Conservation (phyloP, 2,113 vertebrate genomes). For the Otolemur garnettii region DNA sequence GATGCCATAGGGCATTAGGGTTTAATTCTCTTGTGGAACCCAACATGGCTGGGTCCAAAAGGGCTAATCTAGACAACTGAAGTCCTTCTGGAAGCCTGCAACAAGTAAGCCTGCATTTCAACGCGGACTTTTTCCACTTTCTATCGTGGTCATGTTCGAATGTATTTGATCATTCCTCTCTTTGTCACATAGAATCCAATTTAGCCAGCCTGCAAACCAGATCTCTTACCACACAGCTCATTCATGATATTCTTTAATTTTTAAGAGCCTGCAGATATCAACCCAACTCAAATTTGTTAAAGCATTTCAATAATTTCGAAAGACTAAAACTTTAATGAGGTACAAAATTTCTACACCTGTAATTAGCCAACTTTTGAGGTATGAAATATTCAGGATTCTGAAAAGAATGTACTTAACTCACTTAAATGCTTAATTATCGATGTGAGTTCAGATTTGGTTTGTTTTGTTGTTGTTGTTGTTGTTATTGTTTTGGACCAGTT, state of each 20-base stretch:
- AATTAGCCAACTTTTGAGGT: constrained; percentile 64
- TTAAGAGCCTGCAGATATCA: constrained; percentile 33
- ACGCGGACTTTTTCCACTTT: constrained; percentile 33
- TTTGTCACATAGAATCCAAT: constrained; percentile 29
- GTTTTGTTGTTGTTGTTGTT: neutral
- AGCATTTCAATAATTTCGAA: constrained; percentile 63
- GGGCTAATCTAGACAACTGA: constrained; percentile 13
- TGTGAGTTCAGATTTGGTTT: neutral
- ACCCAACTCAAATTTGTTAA: constrained; percentile 61
- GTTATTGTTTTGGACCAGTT: constrained; percentile 37
- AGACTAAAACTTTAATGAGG: constrained; percentile 62
- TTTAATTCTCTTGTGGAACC: constrained; percentile 33
- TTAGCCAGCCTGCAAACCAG: neutral
- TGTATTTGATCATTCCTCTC: neutral
- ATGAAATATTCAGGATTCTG: neutral
- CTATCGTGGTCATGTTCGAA: constrained; percentile 25
- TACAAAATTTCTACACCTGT: constrained; percentile 51
- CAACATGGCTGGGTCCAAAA: neutral
- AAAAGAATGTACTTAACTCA: constrained; percentile 56
- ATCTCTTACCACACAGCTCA: neutral
- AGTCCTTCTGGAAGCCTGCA: neutral
- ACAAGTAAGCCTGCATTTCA: constrained; percentile 38
- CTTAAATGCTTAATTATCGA: constrained; percentile 70
- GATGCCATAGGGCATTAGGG: neutral
- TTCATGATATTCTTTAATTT: constrained; percentile 17